Evolutionary conservation across 1,140 invertebrate species (phyloP), one percentile per base, ranked within the genome.

Genomic region (Gryon sp.): DNA sequence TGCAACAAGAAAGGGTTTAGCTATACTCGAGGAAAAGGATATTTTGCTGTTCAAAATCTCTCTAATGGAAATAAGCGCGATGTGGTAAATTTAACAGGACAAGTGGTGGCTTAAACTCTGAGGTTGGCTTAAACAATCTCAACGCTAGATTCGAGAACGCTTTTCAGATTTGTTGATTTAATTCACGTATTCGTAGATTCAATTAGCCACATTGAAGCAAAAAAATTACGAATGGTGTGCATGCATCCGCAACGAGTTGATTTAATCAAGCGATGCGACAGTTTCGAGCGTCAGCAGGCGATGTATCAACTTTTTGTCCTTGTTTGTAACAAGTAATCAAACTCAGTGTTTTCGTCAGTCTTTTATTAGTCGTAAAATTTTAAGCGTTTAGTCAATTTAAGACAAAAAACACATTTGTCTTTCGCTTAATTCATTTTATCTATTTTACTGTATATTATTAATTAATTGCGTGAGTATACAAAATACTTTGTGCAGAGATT

Each of bases 141-240:
- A 5, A 16, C 26, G 26, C 28, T 15, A 19, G 8, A 34, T 60
- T 32, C 48, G 26, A 34, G 8, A 19, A n/a, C n/a, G 45, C 53
- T 68, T 66, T 28, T 19, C 45, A 46, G 34, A 75, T 75, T 68
- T 53, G 72, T 53, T 48, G 60, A 75, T 75, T 75, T 50, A 46
- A 68, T 68, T 46, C 43, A 43, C 46, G 55, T 52, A 60, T 74
- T 53, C 72, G 30, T 55, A 30, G 11, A 69, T 76, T 76, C 50
- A 69, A 57, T 76, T 69, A 57, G 50, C 63, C 40, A 22, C 11
- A 38, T 26, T 9, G 15, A 26, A 12, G 36, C 9, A 45, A 65
- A 60, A 73, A 73, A 63, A 36, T 55, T 57, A 48, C 48, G 22
- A 59, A 41, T 7, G 28, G 28, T 6, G 18, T n/a, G 40, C 40